phyloP scores from a whole-genome alignment of 2,113 vertebrate genomes.

The Ammospiza nelsoni region DNA sequence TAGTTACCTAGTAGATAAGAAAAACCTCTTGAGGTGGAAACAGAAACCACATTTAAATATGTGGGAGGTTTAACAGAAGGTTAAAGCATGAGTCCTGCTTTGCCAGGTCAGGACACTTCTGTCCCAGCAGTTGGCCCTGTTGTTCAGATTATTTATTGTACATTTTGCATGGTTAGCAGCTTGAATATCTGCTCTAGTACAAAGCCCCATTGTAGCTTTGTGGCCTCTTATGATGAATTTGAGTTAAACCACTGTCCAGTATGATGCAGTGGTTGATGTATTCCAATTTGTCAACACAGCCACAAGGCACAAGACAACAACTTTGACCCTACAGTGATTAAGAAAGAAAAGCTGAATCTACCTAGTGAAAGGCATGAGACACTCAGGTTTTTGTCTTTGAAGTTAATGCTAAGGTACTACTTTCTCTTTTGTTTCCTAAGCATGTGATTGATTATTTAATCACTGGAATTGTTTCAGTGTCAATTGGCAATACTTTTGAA shows the following conservation, averaged over 20 bases:
- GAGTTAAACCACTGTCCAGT: not conserved
- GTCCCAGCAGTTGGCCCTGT: not conserved
- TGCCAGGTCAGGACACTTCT: not conserved
- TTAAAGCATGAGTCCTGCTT: not conserved
- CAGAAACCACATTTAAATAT: not conserved
- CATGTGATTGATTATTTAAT: not conserved
- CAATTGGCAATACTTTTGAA: not conserved
- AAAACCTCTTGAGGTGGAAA: not conserved
- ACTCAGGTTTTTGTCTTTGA: not conserved
- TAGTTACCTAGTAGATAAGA: not conserved
- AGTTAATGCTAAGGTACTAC: not conserved
- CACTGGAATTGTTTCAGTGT: not conserved
- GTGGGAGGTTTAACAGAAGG: not conserved
- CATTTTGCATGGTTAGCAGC: not conserved
- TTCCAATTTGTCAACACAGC: not conserved
- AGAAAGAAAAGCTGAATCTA: not conserved
- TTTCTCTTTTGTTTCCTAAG: not conserved
- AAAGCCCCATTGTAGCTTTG: not conserved
- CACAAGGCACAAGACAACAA: not conserved
- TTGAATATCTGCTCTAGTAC: not conserved
- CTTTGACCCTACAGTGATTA: not conserved
- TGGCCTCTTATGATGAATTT: accelerated
- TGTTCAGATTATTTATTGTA: not conserved
- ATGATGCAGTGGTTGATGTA: not conserved
- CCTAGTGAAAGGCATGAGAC: not conserved